Percentiles rank a stretch among this genome's conserved stretches.
These are phyloP conservation scores for Sinopyrophorus schimmeli DNA, from an alignment of 2,888 invertebrate genomes.

Conservation along the genomic window DNA sequence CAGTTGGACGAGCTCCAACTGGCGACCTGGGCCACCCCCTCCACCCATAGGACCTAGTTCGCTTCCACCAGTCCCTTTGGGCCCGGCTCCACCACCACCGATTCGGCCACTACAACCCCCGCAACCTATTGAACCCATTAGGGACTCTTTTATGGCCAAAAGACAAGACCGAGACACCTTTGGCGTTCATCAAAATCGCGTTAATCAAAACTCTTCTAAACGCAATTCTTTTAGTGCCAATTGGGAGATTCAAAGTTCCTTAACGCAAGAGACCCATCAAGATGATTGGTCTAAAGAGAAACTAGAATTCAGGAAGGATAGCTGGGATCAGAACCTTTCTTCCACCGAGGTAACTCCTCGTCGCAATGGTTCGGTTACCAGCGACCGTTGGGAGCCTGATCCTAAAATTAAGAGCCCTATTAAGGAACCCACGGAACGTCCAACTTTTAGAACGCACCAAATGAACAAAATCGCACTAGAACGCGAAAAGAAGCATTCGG, in stretches of 20 bases:
- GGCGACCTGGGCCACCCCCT: constrained; percentile 63
- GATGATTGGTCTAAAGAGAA: constrained; percentile 56
- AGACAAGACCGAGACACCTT: constrained; percentile 74
- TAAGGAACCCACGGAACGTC: constrained; percentile 58
- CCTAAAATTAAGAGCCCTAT: constrained; percentile 38
- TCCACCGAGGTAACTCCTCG: constrained; percentile 52
- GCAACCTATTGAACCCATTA: constrained; percentile 65
- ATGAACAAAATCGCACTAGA: constrained; percentile 62
- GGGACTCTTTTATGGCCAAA: constrained; percentile 66
- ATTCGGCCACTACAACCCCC: constrained; percentile 66
- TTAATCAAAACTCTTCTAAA: constrained; percentile 49
- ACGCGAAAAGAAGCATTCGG: constrained; percentile 71
- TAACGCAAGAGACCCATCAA: constrained; percentile 51
- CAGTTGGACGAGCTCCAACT: constrained; percentile 53
- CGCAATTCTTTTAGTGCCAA: constrained; percentile 55
- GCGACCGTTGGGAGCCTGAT: constrained; percentile 41
- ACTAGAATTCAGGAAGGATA: constrained; percentile 48
- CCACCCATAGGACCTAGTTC: constrained; percentile 63
- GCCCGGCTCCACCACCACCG: constrained; percentile 64
- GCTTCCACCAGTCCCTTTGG: constrained; percentile 65
- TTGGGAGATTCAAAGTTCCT: constrained; percentile 53
- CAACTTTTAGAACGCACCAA: constrained; percentile 76
- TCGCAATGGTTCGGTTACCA: constrained; percentile 17
- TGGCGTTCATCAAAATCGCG: constrained; percentile 69
- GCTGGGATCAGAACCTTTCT: constrained; percentile 57